phyloP scores from a whole-genome alignment of 2,888 invertebrate species.

The Lymantria dispar region DNA sequence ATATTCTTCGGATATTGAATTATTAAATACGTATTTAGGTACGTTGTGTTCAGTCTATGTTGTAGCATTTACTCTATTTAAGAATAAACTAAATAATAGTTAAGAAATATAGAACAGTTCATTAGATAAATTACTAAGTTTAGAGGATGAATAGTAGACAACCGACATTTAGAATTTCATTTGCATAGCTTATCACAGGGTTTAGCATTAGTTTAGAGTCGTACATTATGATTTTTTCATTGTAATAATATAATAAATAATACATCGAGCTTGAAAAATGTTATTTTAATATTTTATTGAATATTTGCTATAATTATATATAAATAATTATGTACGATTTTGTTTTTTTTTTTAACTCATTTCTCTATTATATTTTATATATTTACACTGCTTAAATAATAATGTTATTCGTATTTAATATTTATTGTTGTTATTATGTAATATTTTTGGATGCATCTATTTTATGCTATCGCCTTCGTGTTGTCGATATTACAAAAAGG shows the following conservation, averaged over 20 bases:
- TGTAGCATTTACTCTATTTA: conserved; percentile 50
- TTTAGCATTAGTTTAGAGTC: conserved; percentile 69
- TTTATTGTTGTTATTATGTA: conserved; percentile 75
- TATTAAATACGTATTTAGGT: conserved; percentile 24
- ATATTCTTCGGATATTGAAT: conserved; percentile 35
- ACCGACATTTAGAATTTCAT: conserved; percentile 62
- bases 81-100: conserved; percentile 49
- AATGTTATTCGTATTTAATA: conserved; percentile 71
- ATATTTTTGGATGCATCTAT: conserved; percentile 79
- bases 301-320: conserved; percentile 72
- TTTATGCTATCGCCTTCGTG: conserved; percentile 69
- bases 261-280: conserved; percentile 77
- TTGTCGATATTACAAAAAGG: conserved; percentile 58
- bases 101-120: conserved; percentile 56
- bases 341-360: conserved; percentile 65
- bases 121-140: conserved; percentile 74
- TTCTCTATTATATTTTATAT: conserved; percentile 74
- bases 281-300: conserved; percentile 73
- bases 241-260: conserved; percentile 55
- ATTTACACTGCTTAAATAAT: conserved; percentile 78
- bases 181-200: conserved; percentile 60
- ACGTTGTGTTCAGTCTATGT: conserved; percentile 54
- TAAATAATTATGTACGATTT: conserved; percentile 54
- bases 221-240: conserved; percentile 43
- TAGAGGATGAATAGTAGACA: conserved; percentile 74